Evolutionary conservation across 2,113 vertebrate genomes (phyloP).

Genomic region (Nothoprocta pentlandii): DNA sequence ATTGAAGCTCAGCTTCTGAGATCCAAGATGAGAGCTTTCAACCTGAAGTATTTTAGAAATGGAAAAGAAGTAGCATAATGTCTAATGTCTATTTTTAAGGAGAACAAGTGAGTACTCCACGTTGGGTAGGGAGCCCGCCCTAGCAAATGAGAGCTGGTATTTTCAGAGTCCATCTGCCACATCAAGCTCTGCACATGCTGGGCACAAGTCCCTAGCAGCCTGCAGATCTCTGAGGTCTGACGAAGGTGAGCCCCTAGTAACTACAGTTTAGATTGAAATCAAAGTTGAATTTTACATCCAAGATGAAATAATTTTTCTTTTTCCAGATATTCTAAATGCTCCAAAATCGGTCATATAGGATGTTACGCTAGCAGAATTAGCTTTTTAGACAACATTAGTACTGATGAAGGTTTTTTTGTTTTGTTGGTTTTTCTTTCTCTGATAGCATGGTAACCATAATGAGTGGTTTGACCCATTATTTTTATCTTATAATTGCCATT

Average conservation of each 20-base stretch:
- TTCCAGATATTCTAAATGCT: not conserved
- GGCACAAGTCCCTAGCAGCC: not conserved
- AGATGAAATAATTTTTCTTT: not conserved
- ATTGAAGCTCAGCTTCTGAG: not conserved
- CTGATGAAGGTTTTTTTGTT: not conserved
- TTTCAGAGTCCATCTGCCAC: not conserved
- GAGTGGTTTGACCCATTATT: conserved; percentile 30
- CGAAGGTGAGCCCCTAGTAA: not conserved
- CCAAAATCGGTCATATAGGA: not conserved
- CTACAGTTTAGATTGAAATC: not conserved
- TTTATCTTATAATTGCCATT: conserved; percentile 39
- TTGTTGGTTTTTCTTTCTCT: not conserved
- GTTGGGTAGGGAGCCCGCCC: not conserved
- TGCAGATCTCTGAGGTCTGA: not conserved
- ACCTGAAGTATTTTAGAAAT: not conserved
- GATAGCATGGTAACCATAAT: not conserved
- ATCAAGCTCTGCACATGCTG: rapidly evolving
- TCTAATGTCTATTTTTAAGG: not conserved
- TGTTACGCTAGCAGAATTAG: not conserved
- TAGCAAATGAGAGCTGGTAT: not conserved
- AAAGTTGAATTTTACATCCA: not conserved
- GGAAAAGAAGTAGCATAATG: not conserved
- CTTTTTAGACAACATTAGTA: not conserved
- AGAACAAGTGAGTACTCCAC: not conserved
- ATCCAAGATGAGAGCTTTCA: not conserved